Conservation (phyloP, 2,113 vertebrate genomes). For the Origma solitaria region DNA sequence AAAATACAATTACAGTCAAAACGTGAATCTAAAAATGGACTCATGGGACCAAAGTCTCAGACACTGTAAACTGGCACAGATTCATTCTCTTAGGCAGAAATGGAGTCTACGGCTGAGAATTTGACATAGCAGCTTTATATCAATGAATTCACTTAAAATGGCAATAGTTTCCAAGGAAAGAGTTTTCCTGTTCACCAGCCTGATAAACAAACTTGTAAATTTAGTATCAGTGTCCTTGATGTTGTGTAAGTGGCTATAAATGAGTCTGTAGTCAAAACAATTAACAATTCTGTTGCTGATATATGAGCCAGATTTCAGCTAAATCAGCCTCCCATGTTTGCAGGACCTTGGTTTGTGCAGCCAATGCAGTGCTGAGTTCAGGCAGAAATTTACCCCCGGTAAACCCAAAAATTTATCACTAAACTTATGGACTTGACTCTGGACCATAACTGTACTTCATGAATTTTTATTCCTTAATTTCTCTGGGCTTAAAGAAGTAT, state of each 20-base stretch:
- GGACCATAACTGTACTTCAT: neutral
- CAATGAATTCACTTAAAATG: neutral
- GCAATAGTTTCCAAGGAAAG: neutral
- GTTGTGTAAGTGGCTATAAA: neutral
- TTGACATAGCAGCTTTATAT: neutral
- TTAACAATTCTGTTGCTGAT: neutral
- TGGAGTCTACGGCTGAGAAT: neutral
- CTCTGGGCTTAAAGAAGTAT: neutral
- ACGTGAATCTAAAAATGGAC: neutral
- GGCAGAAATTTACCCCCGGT: neutral
- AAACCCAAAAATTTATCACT: neutral
- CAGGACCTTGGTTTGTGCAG: neutral
- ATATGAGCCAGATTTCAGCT: neutral
- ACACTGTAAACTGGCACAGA: neutral
- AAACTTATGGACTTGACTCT: neutral
- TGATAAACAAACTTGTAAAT: neutral
- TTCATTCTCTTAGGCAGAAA: neutral
- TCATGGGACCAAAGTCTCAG: neutral
- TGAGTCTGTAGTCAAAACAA: neutral
- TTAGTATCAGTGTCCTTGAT: neutral
- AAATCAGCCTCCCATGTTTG: neutral
- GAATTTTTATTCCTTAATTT: neutral
- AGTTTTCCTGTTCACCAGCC: neutral
- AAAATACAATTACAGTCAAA: constrained; percentile 31
- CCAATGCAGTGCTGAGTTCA: neutral